phyloP scores from a whole-genome alignment of 2,113 vertebrate genomes.

The Eudyptes chrysolophus region DNA sequence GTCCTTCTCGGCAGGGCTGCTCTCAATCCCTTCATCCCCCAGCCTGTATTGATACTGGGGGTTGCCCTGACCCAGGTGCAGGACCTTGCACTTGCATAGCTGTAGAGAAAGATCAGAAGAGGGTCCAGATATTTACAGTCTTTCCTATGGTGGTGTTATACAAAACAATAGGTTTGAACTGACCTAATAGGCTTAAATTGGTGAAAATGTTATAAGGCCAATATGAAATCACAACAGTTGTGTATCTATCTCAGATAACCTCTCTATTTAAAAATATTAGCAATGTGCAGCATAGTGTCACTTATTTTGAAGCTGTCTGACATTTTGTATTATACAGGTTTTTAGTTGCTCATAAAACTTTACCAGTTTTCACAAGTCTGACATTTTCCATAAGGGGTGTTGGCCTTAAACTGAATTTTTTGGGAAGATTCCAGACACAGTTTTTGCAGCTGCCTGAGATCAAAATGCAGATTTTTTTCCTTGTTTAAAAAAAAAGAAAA shows the following conservation, averaged over 20 bases:
- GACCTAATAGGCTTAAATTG: background rate
- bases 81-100: too few relatives aligned
- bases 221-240: background rate
- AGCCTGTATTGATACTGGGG: too few relatives aligned
- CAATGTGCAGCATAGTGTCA: background rate
- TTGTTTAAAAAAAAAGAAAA: background rate
- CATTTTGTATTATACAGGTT: background rate
- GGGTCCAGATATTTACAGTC: background rate
- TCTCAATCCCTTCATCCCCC: too few relatives aligned
- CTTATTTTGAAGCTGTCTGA: background rate
- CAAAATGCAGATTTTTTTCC: background rate
- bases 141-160: background rate
- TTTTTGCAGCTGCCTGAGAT: background rate
- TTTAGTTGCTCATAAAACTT: background rate
- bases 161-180: background rate
- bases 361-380: conserved; percentile 11
- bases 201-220: background rate
- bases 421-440: background rate
- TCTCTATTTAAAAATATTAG: background rate
- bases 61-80: too few relatives aligned
- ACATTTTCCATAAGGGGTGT: conserved; percentile 37
- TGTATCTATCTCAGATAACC: background rate
- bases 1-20: too few relatives aligned
- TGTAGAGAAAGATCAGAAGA: background rate
- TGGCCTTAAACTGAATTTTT: background rate